Evolutionary conservation across 30 jellyfish, hydroid and myxozoan species (phyloP).

Genomic region (Aurelia sp.): DNA sequence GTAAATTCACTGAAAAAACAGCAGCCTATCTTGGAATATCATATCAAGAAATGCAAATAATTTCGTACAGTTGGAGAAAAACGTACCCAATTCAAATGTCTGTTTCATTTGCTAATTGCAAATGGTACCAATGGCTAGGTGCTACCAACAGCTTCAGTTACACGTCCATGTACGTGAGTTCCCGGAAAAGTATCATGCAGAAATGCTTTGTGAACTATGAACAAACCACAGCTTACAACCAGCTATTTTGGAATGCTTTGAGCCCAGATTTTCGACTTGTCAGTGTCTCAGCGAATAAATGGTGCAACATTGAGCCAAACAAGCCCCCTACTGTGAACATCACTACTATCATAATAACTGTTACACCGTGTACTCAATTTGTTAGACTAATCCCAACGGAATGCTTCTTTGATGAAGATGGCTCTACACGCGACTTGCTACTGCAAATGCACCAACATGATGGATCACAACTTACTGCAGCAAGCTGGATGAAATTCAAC

Average conservation of each 20-base stretch:
- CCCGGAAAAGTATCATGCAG: constrained; percentile 14
- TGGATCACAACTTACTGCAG: constrained; percentile 50
- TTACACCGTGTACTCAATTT: constrained; percentile 71
- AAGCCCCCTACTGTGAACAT: constrained; percentile 68
- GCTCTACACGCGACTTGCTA: constrained; percentile 59
- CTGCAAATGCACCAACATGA: constrained; percentile 50
- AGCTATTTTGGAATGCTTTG: constrained; percentile 21
- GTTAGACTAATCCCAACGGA: constrained; percentile 55
- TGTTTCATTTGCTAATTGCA: constrained; percentile 49
- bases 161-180: constrained; percentile 6
- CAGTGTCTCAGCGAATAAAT: constrained; percentile 25
- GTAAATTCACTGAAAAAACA: constrained; percentile 32
- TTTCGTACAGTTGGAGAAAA: constrained; percentile 32
- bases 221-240: constrained; percentile 4
- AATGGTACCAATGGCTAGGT: constrained; percentile 54
- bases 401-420: constrained; percentile 78
- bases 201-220: constrained; percentile 6
- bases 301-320: constrained; percentile 74
- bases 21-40: constrained; percentile 58
- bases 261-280: constrained; percentile 25
- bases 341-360: constrained; percentile 15
- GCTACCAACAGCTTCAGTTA: background rate
- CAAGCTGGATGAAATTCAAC: constrained; percentile 82
- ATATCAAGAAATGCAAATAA: constrained; percentile 57
- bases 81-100: constrained; percentile 27